Conservation (phyloP, 2,888 invertebrate genomes). For the Octonoba sinensis region DNA sequence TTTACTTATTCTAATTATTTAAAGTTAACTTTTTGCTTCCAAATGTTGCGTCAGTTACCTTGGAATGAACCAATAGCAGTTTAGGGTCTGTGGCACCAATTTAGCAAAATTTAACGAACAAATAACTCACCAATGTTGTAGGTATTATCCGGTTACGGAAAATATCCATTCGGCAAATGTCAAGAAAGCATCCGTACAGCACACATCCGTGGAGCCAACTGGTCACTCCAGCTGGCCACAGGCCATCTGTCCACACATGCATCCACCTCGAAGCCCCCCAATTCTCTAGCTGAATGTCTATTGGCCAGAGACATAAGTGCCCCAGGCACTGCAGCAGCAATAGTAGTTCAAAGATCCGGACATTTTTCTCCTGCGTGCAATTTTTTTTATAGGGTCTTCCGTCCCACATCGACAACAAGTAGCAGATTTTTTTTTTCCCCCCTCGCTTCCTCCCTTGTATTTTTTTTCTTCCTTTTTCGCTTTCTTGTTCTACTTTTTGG, state of each 20-base stretch:
- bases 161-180: neutral
- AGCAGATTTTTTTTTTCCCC: conserved; percentile 26
- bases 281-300: conserved; percentile 38
- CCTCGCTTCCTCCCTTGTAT: conserved; percentile 11
- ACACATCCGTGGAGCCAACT: conserved; percentile 2
- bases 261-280: conserved; percentile 38
- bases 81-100: no score
- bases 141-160: neutral
- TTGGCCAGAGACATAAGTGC: conserved; percentile 36
- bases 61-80: no score
- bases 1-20: no score
- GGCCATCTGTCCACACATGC: conserved; percentile 45
- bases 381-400: conserved; percentile 8
- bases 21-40: no score
- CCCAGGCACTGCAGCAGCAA: neutral
- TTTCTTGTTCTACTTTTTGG: conserved; percentile 33
- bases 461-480: conserved; percentile 11
- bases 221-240: conserved; percentile 48
- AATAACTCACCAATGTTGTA: no score
- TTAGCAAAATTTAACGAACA: no score
- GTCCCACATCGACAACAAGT: conserved; percentile 44
- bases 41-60: no score
- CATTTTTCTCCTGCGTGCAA: conserved; percentile 12
- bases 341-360: conserved; percentile 23
- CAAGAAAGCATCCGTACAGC: neutral